Evolutionary conservation across 2,113 vertebrate genomes (phyloP).

Genomic region (Eurypyga helias): DNA sequence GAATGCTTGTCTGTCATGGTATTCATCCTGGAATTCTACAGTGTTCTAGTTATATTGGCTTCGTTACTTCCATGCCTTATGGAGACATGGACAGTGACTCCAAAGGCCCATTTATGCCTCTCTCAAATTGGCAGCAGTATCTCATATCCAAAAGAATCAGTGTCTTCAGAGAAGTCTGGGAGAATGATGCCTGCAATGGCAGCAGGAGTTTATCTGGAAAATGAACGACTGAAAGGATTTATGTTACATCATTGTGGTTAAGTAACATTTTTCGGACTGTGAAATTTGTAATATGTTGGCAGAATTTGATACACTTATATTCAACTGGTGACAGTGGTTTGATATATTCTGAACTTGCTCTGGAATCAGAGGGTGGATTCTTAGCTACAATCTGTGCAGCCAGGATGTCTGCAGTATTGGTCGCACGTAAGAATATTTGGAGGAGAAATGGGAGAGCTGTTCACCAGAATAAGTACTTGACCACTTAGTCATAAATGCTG

Average conservation of each 20-base stretch:
- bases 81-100: background rate
- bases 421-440: background rate
- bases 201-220: background rate
- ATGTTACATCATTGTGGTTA: background rate
- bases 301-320: background rate
- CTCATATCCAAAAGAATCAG: background rate
- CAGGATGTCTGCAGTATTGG: background rate
- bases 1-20: background rate
- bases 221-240: background rate
- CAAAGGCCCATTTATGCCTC: background rate
- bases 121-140: background rate
- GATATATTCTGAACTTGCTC: background rate
- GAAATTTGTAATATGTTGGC: background rate
- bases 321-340: background rate
- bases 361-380: background rate
- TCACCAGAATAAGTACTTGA: slow-evolving; percentile 36
- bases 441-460: background rate
- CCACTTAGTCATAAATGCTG: background rate
- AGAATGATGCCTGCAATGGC: background rate
- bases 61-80: background rate
- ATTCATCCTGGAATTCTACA: background rate
- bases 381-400: background rate
- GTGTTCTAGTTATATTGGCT: background rate
- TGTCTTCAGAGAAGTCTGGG: background rate
- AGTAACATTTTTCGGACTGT: background rate